phyloP scores from a whole-genome alignment of 2,113 vertebrate species.

The Paradoxurus hermaphroditus region DNA sequence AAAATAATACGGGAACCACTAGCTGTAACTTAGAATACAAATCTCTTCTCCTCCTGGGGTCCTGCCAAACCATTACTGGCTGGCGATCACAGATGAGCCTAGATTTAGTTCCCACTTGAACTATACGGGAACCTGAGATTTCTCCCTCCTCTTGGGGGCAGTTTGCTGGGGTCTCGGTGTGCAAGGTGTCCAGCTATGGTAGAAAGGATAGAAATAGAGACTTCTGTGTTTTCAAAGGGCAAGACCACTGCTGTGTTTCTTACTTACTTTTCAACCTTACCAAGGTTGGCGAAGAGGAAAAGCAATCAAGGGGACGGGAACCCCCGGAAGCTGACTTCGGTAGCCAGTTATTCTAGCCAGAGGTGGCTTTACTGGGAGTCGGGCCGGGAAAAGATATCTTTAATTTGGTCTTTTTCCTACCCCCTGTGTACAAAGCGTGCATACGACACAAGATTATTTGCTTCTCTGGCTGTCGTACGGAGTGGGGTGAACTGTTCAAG shows the following conservation, averaged over 20 bases:
- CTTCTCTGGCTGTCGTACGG: too few species aligned
- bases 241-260: not conserved
- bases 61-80: conserved; percentile 11
- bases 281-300: not conserved
- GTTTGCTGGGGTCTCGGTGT: not conserved
- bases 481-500: not conserved
- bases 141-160: not conserved
- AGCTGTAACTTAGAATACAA: not conserved
- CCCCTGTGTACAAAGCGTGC: not conserved
- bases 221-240: not conserved
- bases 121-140: not conserved
- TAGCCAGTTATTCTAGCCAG: not conserved
- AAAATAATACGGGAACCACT: not conserved
- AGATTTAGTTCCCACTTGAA: not conserved
- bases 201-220: not conserved
- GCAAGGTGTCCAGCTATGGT: not conserved
- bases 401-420: not conserved
- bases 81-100: not conserved
- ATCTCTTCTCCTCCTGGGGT: conserved; percentile 2
- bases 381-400: not conserved
- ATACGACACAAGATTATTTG: not conserved
- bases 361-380: not conserved
- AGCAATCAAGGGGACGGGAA: not conserved
- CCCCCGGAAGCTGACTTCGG: not conserved
- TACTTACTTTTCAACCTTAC: too few species aligned